Evolutionary conservation across 1,140 invertebrate species (phyloP), one percentile per base, ranked within the genome.

Genomic region (Caerostris extrusa): DNA sequence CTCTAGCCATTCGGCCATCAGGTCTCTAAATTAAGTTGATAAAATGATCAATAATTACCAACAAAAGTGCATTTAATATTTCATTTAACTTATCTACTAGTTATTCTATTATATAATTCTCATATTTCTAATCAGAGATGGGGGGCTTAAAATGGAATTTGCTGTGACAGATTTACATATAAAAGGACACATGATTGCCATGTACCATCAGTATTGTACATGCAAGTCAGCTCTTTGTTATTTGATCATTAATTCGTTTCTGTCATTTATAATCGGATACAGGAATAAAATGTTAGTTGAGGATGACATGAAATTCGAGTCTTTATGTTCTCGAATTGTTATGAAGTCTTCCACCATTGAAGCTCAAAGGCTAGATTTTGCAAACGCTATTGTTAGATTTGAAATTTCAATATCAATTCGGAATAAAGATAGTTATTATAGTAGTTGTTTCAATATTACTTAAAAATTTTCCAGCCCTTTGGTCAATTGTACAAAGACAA

Each of bases 201-300:
- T 10, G 8, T 34, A 71, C 69, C 19, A 71, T 71, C 10, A 34
- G 34, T 71, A 34, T 4, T 50, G 19, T 8, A 71, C 50, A 71
- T 34, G 69, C 69, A 34, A 71, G 19, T 71, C 10, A 71, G 34
- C 19, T 7, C 69, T 50, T 71, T 71, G 69, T 71, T 71, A 10
- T 71, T 71, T 50, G 19, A 71, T 71, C 69, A 71, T 71, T 71
- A 71, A 71, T 71, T 19, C 69, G n/a, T 71, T 71, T 71, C 50
- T 5, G 34, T 12, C 69, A 71, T 71, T 71, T 71, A 71, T 71
- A 71, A 71, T 71, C 50, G 34, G 3, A 10, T 64, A 10, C 61
- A 8, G 12, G 61, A 14, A 14, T 64, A 64, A 17, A 64, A 14
- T 64, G 4, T 12, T 64, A 64, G 61, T 17, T 64, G 69, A 34